Percentiles rank a stretch among this genome's conserved stretches.
Conservation (phyloP, 1,140 invertebrate genomes). For the Laodelphax striatellus region DNA sequence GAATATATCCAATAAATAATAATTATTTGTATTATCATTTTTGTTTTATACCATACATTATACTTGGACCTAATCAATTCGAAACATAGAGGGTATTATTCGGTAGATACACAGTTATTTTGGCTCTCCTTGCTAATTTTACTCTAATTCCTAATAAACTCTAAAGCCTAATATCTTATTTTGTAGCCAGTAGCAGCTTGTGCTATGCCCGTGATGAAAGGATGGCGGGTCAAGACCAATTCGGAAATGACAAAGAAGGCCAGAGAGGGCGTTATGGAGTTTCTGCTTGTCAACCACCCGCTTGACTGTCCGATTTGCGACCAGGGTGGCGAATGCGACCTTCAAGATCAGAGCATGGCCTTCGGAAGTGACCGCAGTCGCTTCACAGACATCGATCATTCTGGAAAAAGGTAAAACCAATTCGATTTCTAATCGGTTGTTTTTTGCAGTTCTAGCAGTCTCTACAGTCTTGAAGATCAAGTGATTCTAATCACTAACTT, state of each 20-base stretch:
- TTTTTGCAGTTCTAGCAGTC: too few relatives aligned
- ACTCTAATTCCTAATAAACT: too few relatives aligned
- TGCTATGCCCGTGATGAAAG: constrained; percentile 99
- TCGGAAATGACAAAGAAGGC: constrained; percentile 91
- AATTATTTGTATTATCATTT: too few relatives aligned
- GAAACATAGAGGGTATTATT: too few relatives aligned
- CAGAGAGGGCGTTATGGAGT: constrained; percentile 98
- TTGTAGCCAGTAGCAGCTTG: constrained; percentile 96
- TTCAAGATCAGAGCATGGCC: constrained; percentile 98
- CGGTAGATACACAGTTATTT: too few relatives aligned
- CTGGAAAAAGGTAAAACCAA: constrained; percentile 81
- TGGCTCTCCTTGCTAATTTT: too few relatives aligned
- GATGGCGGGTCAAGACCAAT: constrained; percentile 93
- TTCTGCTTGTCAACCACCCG: constrained; percentile 95
- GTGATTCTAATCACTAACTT: too few relatives aligned
- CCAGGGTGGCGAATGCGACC: constrained; percentile 98
- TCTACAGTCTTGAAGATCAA: too few relatives aligned
- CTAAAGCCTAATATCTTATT: not conserved
- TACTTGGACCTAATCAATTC: too few relatives aligned
- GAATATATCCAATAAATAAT: too few relatives aligned
- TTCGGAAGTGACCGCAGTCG: constrained; percentile 94
- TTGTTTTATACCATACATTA: too few relatives aligned
- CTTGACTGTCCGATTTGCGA: constrained; percentile 99
- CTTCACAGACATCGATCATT: constrained; percentile 86
- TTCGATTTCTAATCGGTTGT: too few relatives aligned